Base-by-base conservation (phyloP, 2,888 invertebrate species). In the Tetragonula carbonaria region DNA sequence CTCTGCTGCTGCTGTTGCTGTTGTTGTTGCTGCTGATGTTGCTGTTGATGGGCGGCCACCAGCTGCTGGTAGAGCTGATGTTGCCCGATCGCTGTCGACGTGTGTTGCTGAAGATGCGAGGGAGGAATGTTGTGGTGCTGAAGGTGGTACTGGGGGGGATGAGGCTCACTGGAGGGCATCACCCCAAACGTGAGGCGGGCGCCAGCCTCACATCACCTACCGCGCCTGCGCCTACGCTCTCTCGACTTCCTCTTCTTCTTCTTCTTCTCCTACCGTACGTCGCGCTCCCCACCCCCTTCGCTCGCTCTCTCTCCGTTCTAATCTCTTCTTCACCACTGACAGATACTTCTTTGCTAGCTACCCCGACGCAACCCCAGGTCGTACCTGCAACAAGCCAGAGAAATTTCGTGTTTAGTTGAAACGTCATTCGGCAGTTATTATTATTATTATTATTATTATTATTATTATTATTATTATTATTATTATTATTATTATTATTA, bases 131-230 rank as follows among this genome's bases (percentile, higher is more conserved):
- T 93, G 92, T 92, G 93, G 89, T 94, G 93, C 88, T 93, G 94
- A 91, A 93, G 94, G 91, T 94, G 94, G 93, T 94, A 94, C 91
- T 93, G 93, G 90, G 94, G 92, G 93, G 94, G 93, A 93, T 94
- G 94, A 91, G 94, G 93, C 93, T 94, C 94, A 94, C 94, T 94
- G 94, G 94, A 94, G 94, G 94, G 94, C 94, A 94, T 94, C 93
- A 94, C 94, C 94, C 94, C 94, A 93, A 93, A 93, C 93, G 94
- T 93, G 93, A 94, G 93, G 94, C 94, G 93, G 91, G 91, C 93
- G 91, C 92, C 93, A 94, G 93, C 94, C 94, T 94, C 94, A 93
- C 94, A 94, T 94, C 94, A 94, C 94, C 94, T 90, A 92, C 92
- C 91, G 93, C 92, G 93, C 91, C 91, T 91, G 88, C 92, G 91